Evolutionary conservation across 2,797 vertebrate species (phyloP).

Genomic region (Prionace glauca): DNA sequence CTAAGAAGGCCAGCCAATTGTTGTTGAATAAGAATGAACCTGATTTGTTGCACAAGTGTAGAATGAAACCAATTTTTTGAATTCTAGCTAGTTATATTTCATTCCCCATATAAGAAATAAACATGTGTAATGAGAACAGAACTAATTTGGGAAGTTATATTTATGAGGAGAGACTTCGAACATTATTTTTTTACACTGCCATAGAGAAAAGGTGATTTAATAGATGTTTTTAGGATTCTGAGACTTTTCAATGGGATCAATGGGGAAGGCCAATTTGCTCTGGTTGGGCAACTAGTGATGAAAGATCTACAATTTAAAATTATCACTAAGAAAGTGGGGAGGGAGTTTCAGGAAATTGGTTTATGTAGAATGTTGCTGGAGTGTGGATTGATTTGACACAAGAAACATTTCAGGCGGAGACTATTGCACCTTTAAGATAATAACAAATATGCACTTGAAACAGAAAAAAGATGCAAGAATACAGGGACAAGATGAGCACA

Average conservation of each 20-base stretch:
- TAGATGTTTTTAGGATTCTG: slow-evolving; percentile 3
- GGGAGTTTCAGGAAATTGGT: not conserved
- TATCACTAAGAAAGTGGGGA: not conserved
- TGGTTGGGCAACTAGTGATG: not conserved
- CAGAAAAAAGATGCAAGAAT: not conserved
- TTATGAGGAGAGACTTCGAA: slow-evolving; percentile 13
- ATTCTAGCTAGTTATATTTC: slow-evolving; percentile 19
- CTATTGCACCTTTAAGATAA: not conserved
- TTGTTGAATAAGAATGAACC: not conserved
- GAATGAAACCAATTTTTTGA: not conserved
- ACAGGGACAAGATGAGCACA: not conserved
- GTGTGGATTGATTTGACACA: not conserved
- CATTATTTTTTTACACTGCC: not conserved
- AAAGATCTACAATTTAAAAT: slow-evolving; percentile 14
- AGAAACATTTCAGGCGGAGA: not conserved
- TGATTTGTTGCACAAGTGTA: not conserved
- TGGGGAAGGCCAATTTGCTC: slow-evolving; percentile 7
- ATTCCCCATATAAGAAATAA: not conserved
- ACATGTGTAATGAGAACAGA: slow-evolving; percentile 8
- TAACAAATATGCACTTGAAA: not conserved
- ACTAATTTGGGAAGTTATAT: not conserved
- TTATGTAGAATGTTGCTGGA: not conserved
- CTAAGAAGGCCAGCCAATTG: not conserved
- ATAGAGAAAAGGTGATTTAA: not conserved
- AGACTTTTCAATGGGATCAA: slow-evolving; percentile 1